Evolutionary conservation across 2,113 vertebrate species (phyloP).

Genomic region (Chlorocebus sabaeus): DNA sequence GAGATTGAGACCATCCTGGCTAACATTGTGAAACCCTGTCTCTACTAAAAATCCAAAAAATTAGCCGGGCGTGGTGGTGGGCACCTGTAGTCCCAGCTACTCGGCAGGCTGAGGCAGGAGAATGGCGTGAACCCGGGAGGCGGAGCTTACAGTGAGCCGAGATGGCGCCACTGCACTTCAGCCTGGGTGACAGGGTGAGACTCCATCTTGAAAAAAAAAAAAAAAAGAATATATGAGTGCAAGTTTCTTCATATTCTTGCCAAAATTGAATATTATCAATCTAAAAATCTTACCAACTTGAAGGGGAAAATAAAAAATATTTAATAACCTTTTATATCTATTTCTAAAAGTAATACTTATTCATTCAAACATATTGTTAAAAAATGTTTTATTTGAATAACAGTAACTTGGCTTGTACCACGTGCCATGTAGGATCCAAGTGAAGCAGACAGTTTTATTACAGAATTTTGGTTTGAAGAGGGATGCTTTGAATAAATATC

Average conservation of each 20-base stretch:
- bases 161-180: no score
- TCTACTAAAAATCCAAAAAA: no score
- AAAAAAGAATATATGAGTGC: not conserved
- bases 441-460: constrained; percentile 37
- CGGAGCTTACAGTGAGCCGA: no score
- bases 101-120: no score
- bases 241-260: constrained; percentile 41
- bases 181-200: no score
- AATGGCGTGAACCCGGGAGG: no score
- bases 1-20: no score
- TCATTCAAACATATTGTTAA: constrained; percentile 1
- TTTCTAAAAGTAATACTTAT: not conserved
- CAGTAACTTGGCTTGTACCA: not conserved
- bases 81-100: no score
- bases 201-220: no score
- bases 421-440: not conserved
- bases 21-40: no score
- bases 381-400: constrained; percentile 41
- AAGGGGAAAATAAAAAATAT: not conserved
- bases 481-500: constrained; percentile 29
- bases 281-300: constrained; percentile 23
- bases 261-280: constrained; percentile 5
- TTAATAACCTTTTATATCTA: not conserved
- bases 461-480: constrained; percentile 26
- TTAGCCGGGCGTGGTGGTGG: no score